Base-by-base conservation (phyloP, 2,113 vertebrate species). In the Capreolus pygargus region DNA sequence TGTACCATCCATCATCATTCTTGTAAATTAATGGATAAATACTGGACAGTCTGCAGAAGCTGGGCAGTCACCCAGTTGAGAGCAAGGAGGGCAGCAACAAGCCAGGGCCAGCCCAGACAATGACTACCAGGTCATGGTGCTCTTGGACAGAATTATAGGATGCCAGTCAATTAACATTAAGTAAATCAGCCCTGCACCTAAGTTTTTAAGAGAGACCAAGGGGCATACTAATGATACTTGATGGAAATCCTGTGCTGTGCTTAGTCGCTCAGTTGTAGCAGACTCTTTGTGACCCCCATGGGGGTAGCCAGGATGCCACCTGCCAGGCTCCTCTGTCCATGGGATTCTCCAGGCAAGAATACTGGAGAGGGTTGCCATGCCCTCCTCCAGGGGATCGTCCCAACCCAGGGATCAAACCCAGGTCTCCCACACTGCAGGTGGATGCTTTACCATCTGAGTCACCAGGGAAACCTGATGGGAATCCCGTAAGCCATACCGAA, bases 381-480 rank as follows among this genome's bases (percentile, higher is more conserved):
- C n/a, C 19, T 39, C 19, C n/a, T 6, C 67, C 67, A 39, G 36
- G n/a, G 5, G n/a, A 39, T 70, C 67, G 23, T 70, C 67, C 67
- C n/a, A 70, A 70, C 67, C 67, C n/a, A 39, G n/a, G 19, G 5
- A 12, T 39, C 19, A 23, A 39, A 70, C 67, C 19, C 19, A 70
- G 10, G 10, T 70, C 67, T 39, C n/a, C n/a, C 0, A 5, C 33
- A 67, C 16, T 36, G 64, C n/a, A 11, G 67, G n/a, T 5, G 0
- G 67, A 74, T 74, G 3, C n/a, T 74, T 74, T 74, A 74, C 19
- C 67, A 74, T 74, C 19, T 74, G 19, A 74, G n/a, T 36, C 67
- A 74, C 67, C n/a, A 36, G n/a, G 2, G 39, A n/a, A 55, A 85
- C 60, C 52, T 58, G 25, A 39, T 70, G n/a, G 19, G 67, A 52